phyloP scores from a whole-genome alignment of 2,113 vertebrate genomes.

The Trichomycterus rosablanca region DNA sequence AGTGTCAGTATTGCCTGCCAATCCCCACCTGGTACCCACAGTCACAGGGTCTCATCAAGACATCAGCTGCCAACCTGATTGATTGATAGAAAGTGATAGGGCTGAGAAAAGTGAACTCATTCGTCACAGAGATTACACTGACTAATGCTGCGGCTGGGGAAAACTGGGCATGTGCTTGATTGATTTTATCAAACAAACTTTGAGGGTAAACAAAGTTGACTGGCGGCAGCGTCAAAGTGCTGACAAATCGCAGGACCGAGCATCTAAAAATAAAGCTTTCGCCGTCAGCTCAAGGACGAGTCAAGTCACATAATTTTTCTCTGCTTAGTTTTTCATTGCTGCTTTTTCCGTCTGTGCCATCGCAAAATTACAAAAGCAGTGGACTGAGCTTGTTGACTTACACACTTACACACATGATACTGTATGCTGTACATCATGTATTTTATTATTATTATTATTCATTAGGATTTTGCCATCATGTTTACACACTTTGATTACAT shows the following conservation, averaged over 20 bases:
- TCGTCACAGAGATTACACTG: constrained; percentile 1
- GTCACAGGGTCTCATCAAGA: not conserved
- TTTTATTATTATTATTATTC: too few relatives aligned
- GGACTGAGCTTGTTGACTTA: not conserved
- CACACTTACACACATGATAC: too few relatives aligned
- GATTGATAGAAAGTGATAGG: constrained; percentile 25
- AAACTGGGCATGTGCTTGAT: not conserved
- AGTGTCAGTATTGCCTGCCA: too few relatives aligned
- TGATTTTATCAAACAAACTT: too few relatives aligned
- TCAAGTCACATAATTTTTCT: constrained; percentile 10
- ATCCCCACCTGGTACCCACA: not conserved
- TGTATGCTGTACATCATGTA: too few relatives aligned
- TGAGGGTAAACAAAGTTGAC: not conserved
- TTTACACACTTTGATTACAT: too few relatives aligned
- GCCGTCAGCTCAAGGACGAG: constrained; percentile 21
- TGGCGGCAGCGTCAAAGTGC: not conserved
- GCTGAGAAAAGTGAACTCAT: constrained; percentile 20
- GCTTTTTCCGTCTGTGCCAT: not conserved
- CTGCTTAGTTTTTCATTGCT: not conserved
- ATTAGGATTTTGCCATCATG: too few relatives aligned
- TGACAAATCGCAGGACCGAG: constrained; percentile 2
- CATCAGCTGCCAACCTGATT: constrained; percentile 8
- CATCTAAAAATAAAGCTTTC: constrained; percentile 30
- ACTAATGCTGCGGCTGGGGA: not conserved
- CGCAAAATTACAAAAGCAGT: not conserved